Evolutionary conservation across 2,113 vertebrate species (phyloP).

Genomic region (Sialia sialis): DNA sequence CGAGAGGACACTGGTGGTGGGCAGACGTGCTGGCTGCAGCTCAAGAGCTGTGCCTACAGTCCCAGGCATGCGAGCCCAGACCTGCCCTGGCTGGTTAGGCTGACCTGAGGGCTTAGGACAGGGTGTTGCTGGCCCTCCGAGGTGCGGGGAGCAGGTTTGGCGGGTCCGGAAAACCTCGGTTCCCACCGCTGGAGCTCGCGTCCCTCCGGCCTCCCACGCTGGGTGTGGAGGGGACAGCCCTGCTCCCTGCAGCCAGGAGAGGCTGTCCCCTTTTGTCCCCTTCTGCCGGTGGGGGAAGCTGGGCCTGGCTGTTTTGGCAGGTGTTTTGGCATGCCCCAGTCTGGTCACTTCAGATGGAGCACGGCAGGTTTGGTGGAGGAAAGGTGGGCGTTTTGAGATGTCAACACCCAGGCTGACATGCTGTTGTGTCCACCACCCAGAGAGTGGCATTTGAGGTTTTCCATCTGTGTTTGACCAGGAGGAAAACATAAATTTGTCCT

Average conservation of each 20-base stretch:
- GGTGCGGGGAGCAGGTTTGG: background rate
- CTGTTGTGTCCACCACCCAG: background rate
- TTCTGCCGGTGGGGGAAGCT: background rate
- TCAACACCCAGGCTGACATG: background rate
- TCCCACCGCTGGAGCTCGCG: background rate
- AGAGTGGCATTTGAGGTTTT: background rate
- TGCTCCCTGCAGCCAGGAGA: accelerated
- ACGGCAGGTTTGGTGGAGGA: background rate
- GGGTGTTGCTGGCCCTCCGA: constrained; percentile 19
- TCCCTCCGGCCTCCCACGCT: constrained; percentile 19
- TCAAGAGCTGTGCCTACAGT: background rate
- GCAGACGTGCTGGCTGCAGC: background rate
- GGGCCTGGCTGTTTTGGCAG: accelerated
- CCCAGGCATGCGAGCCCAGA: background rate
- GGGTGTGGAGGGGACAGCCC: background rate
- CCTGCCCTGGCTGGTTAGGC: constrained; percentile 2
- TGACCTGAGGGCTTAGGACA: constrained; percentile 31
- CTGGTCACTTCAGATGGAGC: background rate
- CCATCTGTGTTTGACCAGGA: background rate
- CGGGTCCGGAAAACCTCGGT: background rate
- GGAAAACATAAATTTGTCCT: background rate
- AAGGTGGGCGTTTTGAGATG: background rate
- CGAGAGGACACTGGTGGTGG: accelerated
- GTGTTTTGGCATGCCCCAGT: accelerated
- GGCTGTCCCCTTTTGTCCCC: too few relatives aligned